These are phyloP conservation scores for Zaprionus vittiger DNA, from an alignment of 1,140 invertebrate species.

Conservation along the genomic window DNA sequence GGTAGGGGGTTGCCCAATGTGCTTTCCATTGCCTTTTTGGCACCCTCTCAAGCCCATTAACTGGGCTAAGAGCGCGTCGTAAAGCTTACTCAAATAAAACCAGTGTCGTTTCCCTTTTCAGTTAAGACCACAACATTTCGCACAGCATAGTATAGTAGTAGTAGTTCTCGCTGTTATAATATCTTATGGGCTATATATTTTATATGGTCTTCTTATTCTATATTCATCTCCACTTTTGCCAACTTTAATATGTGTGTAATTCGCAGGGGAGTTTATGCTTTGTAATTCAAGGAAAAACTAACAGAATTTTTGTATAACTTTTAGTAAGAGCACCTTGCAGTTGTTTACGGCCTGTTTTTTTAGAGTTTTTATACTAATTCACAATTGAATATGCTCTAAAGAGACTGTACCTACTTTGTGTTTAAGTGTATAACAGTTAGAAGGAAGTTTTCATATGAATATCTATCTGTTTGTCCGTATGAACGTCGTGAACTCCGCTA, in stretches of 20 bases:
- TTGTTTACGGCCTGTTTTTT: too few species aligned
- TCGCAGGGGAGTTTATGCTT: not conserved
- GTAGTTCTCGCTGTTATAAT: not conserved
- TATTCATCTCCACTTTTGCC: not conserved
- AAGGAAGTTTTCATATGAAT: too few species aligned
- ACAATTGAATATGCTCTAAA: too few species aligned
- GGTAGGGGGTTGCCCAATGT: not conserved
- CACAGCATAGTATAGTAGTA: not conserved
- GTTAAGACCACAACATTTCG: constrained; percentile 7
- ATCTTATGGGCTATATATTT: constrained; percentile 6
- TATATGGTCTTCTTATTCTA: constrained; percentile 1
- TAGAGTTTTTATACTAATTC: too few species aligned
- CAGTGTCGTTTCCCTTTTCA: not conserved
- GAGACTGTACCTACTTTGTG: too few species aligned
- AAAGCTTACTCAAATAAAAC: constrained; percentile 2
- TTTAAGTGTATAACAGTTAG: too few species aligned
- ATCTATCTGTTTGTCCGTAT: not conserved
- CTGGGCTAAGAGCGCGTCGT: not conserved
- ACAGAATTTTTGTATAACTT: not conserved
- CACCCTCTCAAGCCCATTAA: constrained; percentile 15
- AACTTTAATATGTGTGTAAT: constrained; percentile 2
- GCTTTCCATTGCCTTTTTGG: constrained; percentile 26
- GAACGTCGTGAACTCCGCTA: not conserved
- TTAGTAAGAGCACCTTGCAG: not conserved
- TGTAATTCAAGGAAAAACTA: not conserved